A percentile compares a stretch with the other conserved stretches of the same genome.
These are phyloP conservation scores for Isotomurus palustris DNA, from an alignment of 2,888 invertebrate genomes.

Conservation along the genomic window DNA sequence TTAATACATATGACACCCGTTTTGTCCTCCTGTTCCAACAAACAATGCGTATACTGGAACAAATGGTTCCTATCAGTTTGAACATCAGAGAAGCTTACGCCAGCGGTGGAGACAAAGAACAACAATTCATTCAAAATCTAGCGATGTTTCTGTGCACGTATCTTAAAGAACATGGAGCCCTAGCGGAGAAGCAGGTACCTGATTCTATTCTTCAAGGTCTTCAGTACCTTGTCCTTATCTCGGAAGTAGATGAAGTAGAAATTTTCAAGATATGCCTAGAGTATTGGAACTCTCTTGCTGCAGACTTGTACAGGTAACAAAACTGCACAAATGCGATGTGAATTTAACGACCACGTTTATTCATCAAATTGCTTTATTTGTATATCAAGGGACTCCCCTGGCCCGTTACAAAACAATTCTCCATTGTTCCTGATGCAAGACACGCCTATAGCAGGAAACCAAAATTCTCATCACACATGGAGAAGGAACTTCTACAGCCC, in stretches of 20 bases:
- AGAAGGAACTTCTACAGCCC: constrained; percentile 71
- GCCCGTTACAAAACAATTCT: constrained; percentile 19
- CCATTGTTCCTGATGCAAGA: too few species aligned
- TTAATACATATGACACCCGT: constrained; percentile 82
- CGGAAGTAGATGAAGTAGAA: constrained; percentile 98
- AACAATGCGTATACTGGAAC: constrained; percentile 86
- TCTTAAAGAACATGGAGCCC: constrained; percentile 88
- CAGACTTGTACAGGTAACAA: constrained; percentile 76
- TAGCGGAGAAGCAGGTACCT: constrained; percentile 76
- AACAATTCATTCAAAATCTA: constrained; percentile 97
- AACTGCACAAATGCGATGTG: too few species aligned
- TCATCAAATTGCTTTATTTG: too few species aligned
- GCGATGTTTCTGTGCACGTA: constrained; percentile 95
- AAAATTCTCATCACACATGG: constrained; percentile 46
- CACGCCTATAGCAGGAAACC: background rate
- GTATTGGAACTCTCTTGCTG: constrained; percentile 93
- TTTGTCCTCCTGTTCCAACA: constrained; percentile 84
- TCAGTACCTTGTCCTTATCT: constrained; percentile 82
- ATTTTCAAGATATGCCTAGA: constrained; percentile 99
- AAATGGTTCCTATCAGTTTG: constrained; percentile 83
- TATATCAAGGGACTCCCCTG: constrained; percentile 39
- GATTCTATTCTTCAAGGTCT: constrained; percentile 75
- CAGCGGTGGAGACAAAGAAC: constrained; percentile 90
- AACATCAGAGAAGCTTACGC: constrained; percentile 93
- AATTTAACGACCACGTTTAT: too few species aligned